Evolutionary conservation across 92 coral and sea anemone genomes (phyloP), one percentile per base, ranked within the genome.

Genomic region (Hydrozoanthus gracilis): DNA sequence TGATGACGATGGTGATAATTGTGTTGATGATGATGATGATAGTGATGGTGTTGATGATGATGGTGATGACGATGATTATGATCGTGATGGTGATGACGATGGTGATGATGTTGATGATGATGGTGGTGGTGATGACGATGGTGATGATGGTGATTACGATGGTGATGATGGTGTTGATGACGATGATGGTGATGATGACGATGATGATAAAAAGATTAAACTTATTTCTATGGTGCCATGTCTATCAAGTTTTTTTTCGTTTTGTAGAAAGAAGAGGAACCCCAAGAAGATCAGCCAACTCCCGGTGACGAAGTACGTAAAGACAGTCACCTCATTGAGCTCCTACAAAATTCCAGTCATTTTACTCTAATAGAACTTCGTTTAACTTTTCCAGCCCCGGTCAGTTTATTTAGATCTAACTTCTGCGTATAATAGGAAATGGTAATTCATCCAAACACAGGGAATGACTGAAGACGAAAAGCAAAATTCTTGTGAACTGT

Each of bases 231-330:
- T 27, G 6, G 7, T 11, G 18, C 15, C 3, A 14, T 15, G 4
- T 13, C 17, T 17, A 64, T 64, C 18, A 51, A 8, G 58, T 35
- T 5, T 11, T 20, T 2, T 80, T 80, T 6, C 6, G 16, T 80
- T 48, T 18, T 16, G 17, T 61, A 80, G 85, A 80, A 80, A 64
- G 85, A 80, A 65, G 74, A 76, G 11, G 78, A 65, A 18, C 5
- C 74, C 16, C 47, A 80, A 20, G 85, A 80, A 80, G 85, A 80
- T n/a, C 60, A 79, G n/a, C 51, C 48, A 5, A 69, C 73, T 17
- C 49, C 74, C 4, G 74, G 44, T 18, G 85, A 80, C 11, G 85
- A 80, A 73, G 85, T 80, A 48, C 9, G 82, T 77, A 10, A 13
- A 7, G 14, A 18, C n/a, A 10, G 51, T 8, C 55, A 9, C 7